Evolutionary conservation across 2,888 invertebrate species (phyloP), one percentile per base, ranked within the genome.

Genomic region (Cosmia pyralina): DNA sequence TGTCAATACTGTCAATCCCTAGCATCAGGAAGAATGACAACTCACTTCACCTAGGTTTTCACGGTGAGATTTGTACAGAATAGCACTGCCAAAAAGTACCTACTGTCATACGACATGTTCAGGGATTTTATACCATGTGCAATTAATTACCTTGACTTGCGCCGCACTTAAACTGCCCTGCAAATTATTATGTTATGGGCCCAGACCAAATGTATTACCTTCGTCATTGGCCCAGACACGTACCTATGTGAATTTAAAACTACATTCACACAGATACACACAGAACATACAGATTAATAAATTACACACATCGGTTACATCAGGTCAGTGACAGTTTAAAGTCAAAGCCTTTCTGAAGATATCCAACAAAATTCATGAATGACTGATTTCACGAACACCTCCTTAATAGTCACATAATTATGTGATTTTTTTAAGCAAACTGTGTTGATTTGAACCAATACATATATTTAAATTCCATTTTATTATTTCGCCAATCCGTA

Each of bases 261-360:
- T n/a, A n/a, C n/a, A n/a, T n/a, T n/a, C n/a, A n/a, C n/a, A n/a
- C n/a, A n/a, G n/a, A n/a, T n/a, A n/a, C n/a, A n/a, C n/a, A n/a
- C n/a, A n/a, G n/a, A n/a, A n/a, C n/a, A n/a, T n/a, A 7, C 34
- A 63, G 13, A 48, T 48, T 63, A 19, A 48, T 28, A 15, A 48
- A 63, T 62, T 34, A 50, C 50, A 15, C n/a, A 34, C 13, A 52
- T 38, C 10, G 11, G 34, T 57, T 3, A 10, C 2, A 19, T 5
- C 8, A 46, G 69, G n/a, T 22, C 38, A 69, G 19, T 57, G 46
- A 69, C 48, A 34, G 66, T 38, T 41, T 15, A 19, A 65, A 5
- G 65, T 50, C 5, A 22, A n/a, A 38, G 6, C 10, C 6, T 15
- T 65, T 69, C 6, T 15, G 53, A 5, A 50, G 10, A 50, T 41